A percentile compares a stretch with the other conserved stretches of the same genome.
Conservation (phyloP, 1,140 invertebrate genomes). For the Palaemon carinicauda region DNA sequence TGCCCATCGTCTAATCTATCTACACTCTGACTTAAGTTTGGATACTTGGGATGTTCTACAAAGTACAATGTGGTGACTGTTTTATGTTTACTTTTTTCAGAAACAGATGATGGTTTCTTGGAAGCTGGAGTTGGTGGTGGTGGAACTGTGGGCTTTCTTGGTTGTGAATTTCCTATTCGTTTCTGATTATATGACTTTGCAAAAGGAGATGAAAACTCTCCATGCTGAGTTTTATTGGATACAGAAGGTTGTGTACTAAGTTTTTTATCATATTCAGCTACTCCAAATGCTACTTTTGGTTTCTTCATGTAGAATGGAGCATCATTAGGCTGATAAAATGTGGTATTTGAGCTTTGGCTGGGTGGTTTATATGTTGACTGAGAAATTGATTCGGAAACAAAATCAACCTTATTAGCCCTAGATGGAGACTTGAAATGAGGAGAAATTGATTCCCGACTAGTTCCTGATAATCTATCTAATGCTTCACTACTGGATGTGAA, state of each 20-base stretch:
- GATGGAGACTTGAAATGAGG: no score
- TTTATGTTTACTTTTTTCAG: neutral
- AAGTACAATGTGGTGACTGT: neutral
- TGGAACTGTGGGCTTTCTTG: neutral
- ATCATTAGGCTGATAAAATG: slow-evolving; percentile 16
- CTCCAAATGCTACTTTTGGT: neutral
- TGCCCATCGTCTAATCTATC: neutral
- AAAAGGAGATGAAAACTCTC: neutral
- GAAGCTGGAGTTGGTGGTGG: neutral
- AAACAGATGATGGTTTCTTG: neutral
- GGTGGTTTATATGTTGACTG: neutral
- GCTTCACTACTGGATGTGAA: no score
- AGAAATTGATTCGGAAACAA: no score
- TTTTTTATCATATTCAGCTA: slow-evolving; percentile 19
- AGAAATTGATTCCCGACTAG: no score
- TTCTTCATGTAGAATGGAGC: neutral
- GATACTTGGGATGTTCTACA: neutral
- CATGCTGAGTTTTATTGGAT: neutral
- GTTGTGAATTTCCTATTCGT: neutral
- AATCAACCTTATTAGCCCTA: no score
- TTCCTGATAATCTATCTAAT: no score
- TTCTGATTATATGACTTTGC: neutral
- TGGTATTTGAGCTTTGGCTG: slow-evolving; percentile 22
- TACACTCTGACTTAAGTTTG: slow-evolving; percentile 16
- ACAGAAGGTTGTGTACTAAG: no score